Percentiles rank a stretch among this genome's conserved stretches.
phyloP scores from a whole-genome alignment of 2,797 vertebrate genomes.

The Silurus lanzhouensis region DNA sequence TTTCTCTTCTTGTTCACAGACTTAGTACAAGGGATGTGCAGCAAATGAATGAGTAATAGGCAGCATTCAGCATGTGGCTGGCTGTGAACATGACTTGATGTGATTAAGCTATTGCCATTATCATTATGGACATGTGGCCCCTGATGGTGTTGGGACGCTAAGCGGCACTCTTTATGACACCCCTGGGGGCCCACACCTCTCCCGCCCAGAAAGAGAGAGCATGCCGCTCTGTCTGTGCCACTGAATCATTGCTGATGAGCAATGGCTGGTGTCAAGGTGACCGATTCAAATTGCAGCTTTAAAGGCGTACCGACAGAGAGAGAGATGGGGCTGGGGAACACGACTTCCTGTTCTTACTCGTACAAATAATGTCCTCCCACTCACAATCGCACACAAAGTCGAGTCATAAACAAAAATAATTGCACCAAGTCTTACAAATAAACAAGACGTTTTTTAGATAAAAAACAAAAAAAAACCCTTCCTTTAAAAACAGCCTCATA shows the following conservation, averaged over 20 bases:
- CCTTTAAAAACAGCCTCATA: not conserved
- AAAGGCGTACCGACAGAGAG: slow-evolving; percentile 36
- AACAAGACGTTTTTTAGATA: not conserved
- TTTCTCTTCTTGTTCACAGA: slow-evolving; percentile 28
- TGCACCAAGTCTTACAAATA: not conserved
- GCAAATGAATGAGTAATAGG: slow-evolving; percentile 60
- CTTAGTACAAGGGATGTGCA: not conserved
- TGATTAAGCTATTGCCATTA: slow-evolving; percentile 69
- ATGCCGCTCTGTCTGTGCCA: slow-evolving; percentile 32
- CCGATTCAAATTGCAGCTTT: slow-evolving; percentile 38
- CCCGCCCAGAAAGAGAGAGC: slow-evolving; percentile 27
- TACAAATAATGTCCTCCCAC: slow-evolving; percentile 35
- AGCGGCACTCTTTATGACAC: slow-evolving; percentile 59
- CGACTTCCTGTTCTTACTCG: slow-evolving; percentile 21
- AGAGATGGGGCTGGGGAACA: slow-evolving; percentile 41
- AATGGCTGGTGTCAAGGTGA: slow-evolving; percentile 51
- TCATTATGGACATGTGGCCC: slow-evolving; percentile 61
- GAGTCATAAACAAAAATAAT: not conserved
- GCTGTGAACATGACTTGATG: slow-evolving; percentile 50
- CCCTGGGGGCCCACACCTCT: slow-evolving; percentile 58
- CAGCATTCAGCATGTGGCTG: slow-evolving; percentile 30
- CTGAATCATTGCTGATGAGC: slow-evolving; percentile 49
- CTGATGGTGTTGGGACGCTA: slow-evolving; percentile 59
- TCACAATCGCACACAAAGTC: slow-evolving; percentile 9
- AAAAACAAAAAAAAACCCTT: not conserved